Conservation (phyloP, 1,140 invertebrate species). For the Trachymyrmex septentrionalis region DNA sequence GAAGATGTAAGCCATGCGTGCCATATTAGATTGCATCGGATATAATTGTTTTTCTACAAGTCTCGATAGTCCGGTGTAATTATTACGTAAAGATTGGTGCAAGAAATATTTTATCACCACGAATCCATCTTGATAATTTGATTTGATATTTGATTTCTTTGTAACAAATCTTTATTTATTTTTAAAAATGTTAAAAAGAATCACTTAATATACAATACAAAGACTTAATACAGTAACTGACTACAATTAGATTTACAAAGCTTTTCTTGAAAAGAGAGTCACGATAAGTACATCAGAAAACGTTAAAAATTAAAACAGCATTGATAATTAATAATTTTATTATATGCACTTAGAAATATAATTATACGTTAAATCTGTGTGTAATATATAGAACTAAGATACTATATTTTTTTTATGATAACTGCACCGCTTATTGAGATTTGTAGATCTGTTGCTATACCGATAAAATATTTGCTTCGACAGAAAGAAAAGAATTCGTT, state of each 20-base stretch:
- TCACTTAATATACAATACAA: neutral
- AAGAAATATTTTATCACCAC: no score
- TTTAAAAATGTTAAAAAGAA: constrained; percentile 4
- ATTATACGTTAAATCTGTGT: neutral
- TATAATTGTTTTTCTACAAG: neutral
- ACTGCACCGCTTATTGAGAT: no score
- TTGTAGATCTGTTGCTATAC: neutral
- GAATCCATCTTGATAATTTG: neutral
- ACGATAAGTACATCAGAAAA: neutral
- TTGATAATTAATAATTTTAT: no score
- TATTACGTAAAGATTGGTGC: no score
- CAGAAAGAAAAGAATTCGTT: neutral
- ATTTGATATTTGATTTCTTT: neutral
- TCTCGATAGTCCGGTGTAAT: no score
- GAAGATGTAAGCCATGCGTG: neutral
- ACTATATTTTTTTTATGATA: no score
- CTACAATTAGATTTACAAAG: neutral
- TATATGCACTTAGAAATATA: no score
- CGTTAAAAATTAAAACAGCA: neutral
- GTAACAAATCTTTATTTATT: neutral
- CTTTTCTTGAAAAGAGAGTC: neutral
- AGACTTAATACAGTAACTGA: neutral
- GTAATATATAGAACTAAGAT: neutral
- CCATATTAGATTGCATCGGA: neutral
- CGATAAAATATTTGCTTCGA: neutral